Base-by-base conservation (phyloP, 2,888 invertebrate genomes). In the Lochmaea capreae region DNA sequence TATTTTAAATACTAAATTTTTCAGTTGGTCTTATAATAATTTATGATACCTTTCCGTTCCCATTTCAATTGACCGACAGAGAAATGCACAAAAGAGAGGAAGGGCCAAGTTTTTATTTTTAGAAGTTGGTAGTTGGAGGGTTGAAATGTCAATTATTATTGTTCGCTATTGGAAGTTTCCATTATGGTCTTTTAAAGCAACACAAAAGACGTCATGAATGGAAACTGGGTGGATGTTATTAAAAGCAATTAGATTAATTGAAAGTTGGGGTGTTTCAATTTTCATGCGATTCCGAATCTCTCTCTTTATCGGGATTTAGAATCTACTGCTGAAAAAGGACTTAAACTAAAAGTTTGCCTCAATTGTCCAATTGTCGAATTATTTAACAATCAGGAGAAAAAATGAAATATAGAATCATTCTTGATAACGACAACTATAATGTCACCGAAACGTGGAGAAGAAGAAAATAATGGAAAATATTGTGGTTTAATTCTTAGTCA, bases 41-140 rank as follows among this genome's bases (percentile, higher is more conserved):
- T 61, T n/a, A 61, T 61, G 22, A 61, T 42, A 61, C 61, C 61
- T 61, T 61, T 61, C n/a, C 61, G 39, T 61, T 61, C 61, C 8
- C 39, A 42, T 61, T 33, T 61, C 42, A 39, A 61, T 61, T 61
- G 39, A 61, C n/a, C 61, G 61, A 8, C 39, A 33, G 61, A 39
- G 42, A 33, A 61, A 39, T 10, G 42, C n/a, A 61, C 39, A 61
- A 61, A 59, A 61, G 61, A 14, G 33, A 61, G 39, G 61, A 61
- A 61, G 61, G 16, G 39, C n/a, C 16, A 8, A 33, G 14, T 61
- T 61, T 61, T 61, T 39, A 61, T 61, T 61, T 61, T 61, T 61
- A n/a, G 39, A 33, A 42, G 33, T 42, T n/a, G 16, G n/a, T 39
- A 9, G n/a, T 14, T 61, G 33, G 1, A 16, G 61, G 61, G 61